Evolutionary conservation across 2,888 invertebrate species (phyloP).

Genomic region (Syritta pipiens): DNA sequence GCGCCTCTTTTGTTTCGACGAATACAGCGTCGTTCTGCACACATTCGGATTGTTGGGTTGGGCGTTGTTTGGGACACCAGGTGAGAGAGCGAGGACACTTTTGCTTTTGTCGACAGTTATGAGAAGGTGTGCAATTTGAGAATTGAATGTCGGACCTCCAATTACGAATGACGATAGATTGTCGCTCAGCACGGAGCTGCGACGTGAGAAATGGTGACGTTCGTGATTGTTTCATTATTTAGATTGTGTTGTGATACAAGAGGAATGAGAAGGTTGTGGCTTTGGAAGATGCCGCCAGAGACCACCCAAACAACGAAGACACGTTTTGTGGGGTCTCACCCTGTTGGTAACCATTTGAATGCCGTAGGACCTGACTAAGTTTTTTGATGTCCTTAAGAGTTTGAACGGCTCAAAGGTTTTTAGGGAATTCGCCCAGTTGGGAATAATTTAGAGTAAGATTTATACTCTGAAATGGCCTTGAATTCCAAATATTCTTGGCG

Average conservation of each 20-base stretch:
- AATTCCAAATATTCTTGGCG: too few species aligned
- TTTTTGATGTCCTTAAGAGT: too few species aligned
- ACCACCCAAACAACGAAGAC: conserved; percentile 68
- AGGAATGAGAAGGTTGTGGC: not conserved
- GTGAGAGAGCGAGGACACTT: conserved; percentile 60
- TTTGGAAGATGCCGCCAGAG: conserved; percentile 25
- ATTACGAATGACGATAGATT: conserved; percentile 61
- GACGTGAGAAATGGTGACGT: too few species aligned
- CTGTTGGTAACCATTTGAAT: not conserved
- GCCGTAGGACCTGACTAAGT: not conserved
- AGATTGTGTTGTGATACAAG: not conserved
- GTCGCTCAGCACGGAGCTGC: conserved; percentile 49
- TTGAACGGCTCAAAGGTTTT: too few species aligned
- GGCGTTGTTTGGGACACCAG: conserved; percentile 72
- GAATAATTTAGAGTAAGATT: too few species aligned
- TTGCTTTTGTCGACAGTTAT: conserved; percentile 73
- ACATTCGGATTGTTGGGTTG: too few species aligned
- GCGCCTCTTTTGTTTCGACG: conserved; percentile 72
- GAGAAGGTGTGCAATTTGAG: conserved; percentile 75
- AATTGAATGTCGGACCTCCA: conserved; percentile 49
- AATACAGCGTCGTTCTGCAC: conserved; percentile 76
- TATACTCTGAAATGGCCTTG: too few species aligned
- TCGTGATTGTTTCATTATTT: not conserved
- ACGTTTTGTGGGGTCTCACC: not conserved
- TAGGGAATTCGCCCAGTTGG: too few species aligned